These are phyloP conservation scores for Aphis craccivora DNA, from an alignment of 1,140 invertebrate genomes.

Conservation along the genomic window DNA sequence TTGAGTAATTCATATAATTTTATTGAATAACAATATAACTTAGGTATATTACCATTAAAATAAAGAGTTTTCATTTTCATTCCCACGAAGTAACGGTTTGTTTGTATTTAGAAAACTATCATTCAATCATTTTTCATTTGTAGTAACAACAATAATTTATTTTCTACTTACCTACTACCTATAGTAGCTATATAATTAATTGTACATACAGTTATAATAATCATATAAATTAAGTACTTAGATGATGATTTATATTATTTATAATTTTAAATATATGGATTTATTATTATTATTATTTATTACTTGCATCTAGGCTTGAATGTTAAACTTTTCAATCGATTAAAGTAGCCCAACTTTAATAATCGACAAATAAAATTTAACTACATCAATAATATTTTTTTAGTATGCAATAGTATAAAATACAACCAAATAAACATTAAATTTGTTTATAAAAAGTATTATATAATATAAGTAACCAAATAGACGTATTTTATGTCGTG, in stretches of 20 bases:
- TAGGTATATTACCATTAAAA: not conserved
- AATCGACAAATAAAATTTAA: too few species aligned
- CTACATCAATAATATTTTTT: too few species aligned
- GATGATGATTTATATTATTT: not conserved
- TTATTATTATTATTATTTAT: slow-evolving; percentile 4
- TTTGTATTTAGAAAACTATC: not conserved
- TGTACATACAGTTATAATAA: not conserved
- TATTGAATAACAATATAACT: not conserved
- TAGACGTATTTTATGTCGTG: too few species aligned
- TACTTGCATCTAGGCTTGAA: not conserved
- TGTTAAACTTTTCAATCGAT: not conserved
- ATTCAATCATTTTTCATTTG: not conserved
- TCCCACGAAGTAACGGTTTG: not conserved
- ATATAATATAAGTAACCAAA: too few species aligned
- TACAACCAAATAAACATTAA: too few species aligned
- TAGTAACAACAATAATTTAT: not conserved
- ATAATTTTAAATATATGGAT: not conserved
- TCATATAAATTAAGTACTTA: not conserved
- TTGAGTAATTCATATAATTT: not conserved
- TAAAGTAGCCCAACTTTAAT: not conserved
- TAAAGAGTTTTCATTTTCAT: not conserved
- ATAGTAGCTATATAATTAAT: not conserved
- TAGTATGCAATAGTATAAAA: too few species aligned
- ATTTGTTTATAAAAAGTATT: too few species aligned
- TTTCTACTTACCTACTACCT: not conserved